Evolutionary conservation across 2,888 invertebrate species (phyloP).

Genomic region (Caenorhabditis plicata): DNA sequence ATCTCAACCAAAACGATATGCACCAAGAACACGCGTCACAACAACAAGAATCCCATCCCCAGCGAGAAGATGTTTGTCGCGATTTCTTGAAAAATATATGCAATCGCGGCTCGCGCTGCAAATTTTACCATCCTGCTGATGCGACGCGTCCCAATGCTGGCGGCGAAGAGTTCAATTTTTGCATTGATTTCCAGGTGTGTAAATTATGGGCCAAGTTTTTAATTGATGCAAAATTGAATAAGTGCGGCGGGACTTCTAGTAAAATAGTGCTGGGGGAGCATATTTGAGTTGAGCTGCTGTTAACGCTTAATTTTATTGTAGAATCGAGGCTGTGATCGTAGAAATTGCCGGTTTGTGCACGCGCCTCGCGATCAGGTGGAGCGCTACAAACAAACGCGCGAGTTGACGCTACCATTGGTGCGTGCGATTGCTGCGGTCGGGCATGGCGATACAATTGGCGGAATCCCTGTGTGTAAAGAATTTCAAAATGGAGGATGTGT

Average conservation of each 20-base stretch:
- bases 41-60: conserved; percentile 5
- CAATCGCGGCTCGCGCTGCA: conserved; percentile 72
- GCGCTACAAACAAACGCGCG: conserved; percentile 75
- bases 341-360: conserved; percentile 72
- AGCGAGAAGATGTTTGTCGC: conserved; percentile 69
- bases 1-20: too few relatives aligned
- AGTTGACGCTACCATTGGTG: conserved; percentile 72
- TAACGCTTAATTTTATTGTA: too few relatives aligned
- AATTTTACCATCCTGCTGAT: conserved; percentile 69
- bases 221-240: not conserved
- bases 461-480: conserved; percentile 65
- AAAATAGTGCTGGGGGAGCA: not conserved
- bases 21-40: not conserved
- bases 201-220: conserved; percentile 1
- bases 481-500: conserved; percentile 61
- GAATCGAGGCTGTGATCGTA: conserved; percentile 77
- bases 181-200: conserved; percentile 72
- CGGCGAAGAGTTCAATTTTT: conserved; percentile 68
- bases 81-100: conserved; percentile 73
- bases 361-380: conserved; percentile 77
- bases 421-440: conserved; percentile 66
- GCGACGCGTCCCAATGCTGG: conserved; percentile 49
- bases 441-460: conserved; percentile 61
- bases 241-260: too few relatives aligned
- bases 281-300: not conserved